Conservation (phyloP, 1,140 invertebrate species). For the Lamellibrachia luymesi region DNA sequence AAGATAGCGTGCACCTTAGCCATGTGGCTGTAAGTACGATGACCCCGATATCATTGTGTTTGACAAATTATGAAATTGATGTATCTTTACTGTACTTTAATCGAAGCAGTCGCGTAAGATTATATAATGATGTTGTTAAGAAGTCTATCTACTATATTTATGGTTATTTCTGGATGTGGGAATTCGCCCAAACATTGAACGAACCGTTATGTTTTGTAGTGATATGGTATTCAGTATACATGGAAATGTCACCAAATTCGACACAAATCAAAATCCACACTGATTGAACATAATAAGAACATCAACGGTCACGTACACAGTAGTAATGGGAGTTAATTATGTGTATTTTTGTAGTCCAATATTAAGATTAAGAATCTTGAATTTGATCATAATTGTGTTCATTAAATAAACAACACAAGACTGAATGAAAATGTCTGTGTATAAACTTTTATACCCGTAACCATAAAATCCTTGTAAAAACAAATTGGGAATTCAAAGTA, state of each 20-base stretch:
- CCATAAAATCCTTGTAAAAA: neutral
- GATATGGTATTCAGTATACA: neutral
- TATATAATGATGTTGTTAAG: slow-evolving; percentile 6
- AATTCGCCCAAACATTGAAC: neutral
- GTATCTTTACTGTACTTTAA: neutral
- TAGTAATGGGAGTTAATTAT: too few relatives aligned
- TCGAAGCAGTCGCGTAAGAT: neutral
- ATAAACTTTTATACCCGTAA: neutral
- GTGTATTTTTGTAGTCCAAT: too few relatives aligned
- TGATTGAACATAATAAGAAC: too few relatives aligned
- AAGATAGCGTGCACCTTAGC: neutral
- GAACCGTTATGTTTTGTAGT: neutral
- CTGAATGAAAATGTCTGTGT: neutral
- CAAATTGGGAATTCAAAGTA: neutral
- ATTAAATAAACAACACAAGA: neutral
- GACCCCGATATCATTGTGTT: neutral
- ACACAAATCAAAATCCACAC: neutral
- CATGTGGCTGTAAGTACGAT: neutral
- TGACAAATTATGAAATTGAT: neutral
- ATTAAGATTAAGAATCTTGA: too few relatives aligned
- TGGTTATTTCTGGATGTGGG: neutral
- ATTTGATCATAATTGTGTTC: neutral
- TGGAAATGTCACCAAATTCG: neutral
- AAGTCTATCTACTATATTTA: neutral
- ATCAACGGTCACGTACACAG: too few relatives aligned